A percentile compares a stretch with the other conserved stretches of the same genome.
These are phyloP conservation scores for Leucophenga montana DNA, from an alignment of 2,888 invertebrate species.

Conservation along the genomic window DNA sequence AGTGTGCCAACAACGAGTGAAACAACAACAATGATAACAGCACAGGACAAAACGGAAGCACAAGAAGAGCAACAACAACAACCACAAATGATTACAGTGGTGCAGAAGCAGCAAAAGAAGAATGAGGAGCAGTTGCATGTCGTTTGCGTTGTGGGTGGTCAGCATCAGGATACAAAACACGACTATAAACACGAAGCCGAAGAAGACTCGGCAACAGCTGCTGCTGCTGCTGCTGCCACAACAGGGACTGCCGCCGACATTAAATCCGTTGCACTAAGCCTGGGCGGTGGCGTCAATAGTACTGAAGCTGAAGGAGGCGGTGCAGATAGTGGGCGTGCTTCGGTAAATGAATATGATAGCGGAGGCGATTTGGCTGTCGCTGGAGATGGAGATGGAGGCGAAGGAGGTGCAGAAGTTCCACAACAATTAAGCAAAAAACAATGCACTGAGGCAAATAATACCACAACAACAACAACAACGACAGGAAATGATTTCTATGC, in stretches of 20 bases:
- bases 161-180: constrained; percentile 10
- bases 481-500: constrained; percentile 55
- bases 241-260: too few relatives aligned
- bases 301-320: constrained; percentile 43
- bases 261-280: neutral
- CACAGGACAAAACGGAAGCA: neutral
- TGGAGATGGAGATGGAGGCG: neutral
- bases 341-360: constrained; percentile 60
- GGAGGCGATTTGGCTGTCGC: constrained; percentile 1
- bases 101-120: neutral
- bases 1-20: constrained; percentile 38
- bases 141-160: constrained; percentile 45
- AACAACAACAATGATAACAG: constrained; percentile 22
- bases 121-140: constrained; percentile 31
- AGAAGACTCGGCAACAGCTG: constrained; percentile 28
- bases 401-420: neutral
- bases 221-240: constrained; percentile 25
- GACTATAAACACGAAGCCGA: constrained; percentile 3
- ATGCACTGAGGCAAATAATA: constrained; percentile 14
- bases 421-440: constrained; percentile 38
- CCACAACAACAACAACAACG: too few relatives aligned
- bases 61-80: constrained; percentile 8
- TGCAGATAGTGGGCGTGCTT: constrained; percentile 66
- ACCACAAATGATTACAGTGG: constrained; percentile 3
- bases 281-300: neutral